Base-by-base conservation (phyloP, 2,888 invertebrate species). In the Cepaea hortensis region DNA sequence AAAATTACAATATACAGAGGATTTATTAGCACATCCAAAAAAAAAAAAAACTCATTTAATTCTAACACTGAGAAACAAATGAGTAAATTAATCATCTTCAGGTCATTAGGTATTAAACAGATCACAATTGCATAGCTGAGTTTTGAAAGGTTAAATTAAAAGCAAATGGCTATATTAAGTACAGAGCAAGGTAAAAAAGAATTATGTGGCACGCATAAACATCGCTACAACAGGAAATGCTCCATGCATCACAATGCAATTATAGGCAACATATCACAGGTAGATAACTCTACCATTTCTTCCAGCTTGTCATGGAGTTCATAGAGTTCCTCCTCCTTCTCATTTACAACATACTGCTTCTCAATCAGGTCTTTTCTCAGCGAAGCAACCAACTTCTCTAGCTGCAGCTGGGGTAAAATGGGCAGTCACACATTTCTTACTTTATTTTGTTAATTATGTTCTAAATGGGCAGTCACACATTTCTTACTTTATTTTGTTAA, bases 281-380 rank as follows among this genome's bases (percentile, higher is more conserved):
- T 73, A 84, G 79, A 81, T 55, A 48, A 84, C 65, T 85, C 87
- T 89, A 89, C 89, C 89, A 89, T 89, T 55, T 87, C 87, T 87
- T 93, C 92, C 4, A 93, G 87, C 88, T 92, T 92, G 79, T 93
- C 93, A 68, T 90, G 91, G n/a, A 93, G 88, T 76, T 91, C 90
- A 80, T 93, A 92, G 84, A 93, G 86, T 85, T 93, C 93, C 88
- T 93, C 93, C 81, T 91, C 91, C 81, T 93, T 93, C 89, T 94
- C 93, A 13, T 94, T 93, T 18, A 94, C 92, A 7, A 92, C 90
- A 89, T 92, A 93, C 81, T 93, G 91, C 79, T 92, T 93, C 84
- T 92, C 93, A 85, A 90, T 88, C 79, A 93, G 85, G 70, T 92
- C 91, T 87, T 92, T 92, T 88, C 91, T 90, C 84, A 93, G 88